Evolutionary conservation across 2,113 vertebrate species (phyloP), one percentile per base, ranked within the genome.

Genomic region (Rissa tridactyla): DNA sequence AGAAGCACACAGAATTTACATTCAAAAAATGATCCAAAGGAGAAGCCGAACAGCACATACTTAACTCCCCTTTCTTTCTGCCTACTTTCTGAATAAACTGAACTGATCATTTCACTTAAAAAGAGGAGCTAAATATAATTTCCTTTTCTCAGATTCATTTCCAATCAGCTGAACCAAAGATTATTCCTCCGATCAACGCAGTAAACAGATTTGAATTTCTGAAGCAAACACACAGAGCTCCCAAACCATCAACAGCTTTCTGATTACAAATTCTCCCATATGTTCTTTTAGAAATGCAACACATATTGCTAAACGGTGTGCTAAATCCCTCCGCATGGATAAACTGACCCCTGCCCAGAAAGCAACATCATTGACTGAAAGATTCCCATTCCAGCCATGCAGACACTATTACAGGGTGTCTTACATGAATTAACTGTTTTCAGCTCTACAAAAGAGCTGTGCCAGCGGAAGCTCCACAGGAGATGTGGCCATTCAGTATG

Each of bases 1-100:
- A 98, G 95, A 97, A 71, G 82, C 93, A 92, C 96, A 96, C 46
- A 93, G 90, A 98, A 97, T 72, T 65, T 60, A 27, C 9, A 44
- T 49, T 75, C 44, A 88, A 73, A 80, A 96, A 81, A 62, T 49
- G 46, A 94, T 83, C 19, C 19, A 60, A 91, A 85, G 84, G 11
- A 68, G 40, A 82, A 76, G 25, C 27, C 55, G 51, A 93, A 66
- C 30, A 73, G 71, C 38, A 40, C 13, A 34, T 32, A n/a, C 17
- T 52, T 62, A 70, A 69, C 29, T 83, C 11, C 10, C 1, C 6
- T 77, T 90, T 75, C 29, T 54, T 64, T 68, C 29, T 64, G 14
- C 34, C 16, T 65, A 18, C 47, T 82, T 86, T 76, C 38, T 44
- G 42, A 64, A 79, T 29, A 55, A 91, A 75, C 3, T 21, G 52